These are phyloP conservation scores for Hephaestus fuliginosus DNA, from an alignment of 2,797 vertebrate genomes.

Conservation along the genomic window DNA sequence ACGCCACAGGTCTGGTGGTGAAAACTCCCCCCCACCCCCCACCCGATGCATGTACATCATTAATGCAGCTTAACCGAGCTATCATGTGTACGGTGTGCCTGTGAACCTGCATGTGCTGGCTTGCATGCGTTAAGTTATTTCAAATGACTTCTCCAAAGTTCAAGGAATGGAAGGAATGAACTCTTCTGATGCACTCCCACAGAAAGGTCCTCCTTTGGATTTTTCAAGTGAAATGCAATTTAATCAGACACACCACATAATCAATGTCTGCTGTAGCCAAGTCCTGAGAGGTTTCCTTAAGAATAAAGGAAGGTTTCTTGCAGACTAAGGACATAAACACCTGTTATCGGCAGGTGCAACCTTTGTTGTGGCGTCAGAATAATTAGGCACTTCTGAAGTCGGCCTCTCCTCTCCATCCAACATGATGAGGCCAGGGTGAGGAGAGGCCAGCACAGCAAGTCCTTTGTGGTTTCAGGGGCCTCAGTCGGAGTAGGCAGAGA, in stretches of 20 bases:
- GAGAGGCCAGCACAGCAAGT: constrained; percentile 76
- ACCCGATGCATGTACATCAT: constrained; percentile 46
- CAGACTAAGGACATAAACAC: constrained; percentile 65
- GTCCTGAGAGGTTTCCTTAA: constrained; percentile 41
- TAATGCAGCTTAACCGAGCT: constrained; percentile 35
- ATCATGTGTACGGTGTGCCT: background rate
- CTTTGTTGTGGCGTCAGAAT: constrained; percentile 59
- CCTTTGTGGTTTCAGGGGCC: constrained; percentile 79
- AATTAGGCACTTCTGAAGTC: constrained; percentile 73
- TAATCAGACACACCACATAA: constrained; percentile 5
- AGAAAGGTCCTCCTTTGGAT: constrained; percentile 14
- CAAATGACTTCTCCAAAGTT: constrained; percentile 18
- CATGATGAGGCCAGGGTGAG: constrained; percentile 57
- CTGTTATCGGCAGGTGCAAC: constrained; percentile 81
- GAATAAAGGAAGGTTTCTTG: background rate
- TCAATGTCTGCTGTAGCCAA: constrained; percentile 28
- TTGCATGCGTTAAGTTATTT: constrained; percentile 24
- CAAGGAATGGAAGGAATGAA: constrained; percentile 16
- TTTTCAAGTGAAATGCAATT: constrained; percentile 14
- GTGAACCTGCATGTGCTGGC: constrained; percentile 8
- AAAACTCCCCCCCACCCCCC: constrained; percentile 10
- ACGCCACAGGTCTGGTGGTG: constrained; percentile 45
- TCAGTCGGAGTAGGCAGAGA: constrained; percentile 75
- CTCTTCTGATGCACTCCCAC: background rate
- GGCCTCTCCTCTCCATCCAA: constrained; percentile 40